Evolutionary conservation across 2,888 invertebrate species (phyloP).

Genomic region (Machimus atricapillus): DNA sequence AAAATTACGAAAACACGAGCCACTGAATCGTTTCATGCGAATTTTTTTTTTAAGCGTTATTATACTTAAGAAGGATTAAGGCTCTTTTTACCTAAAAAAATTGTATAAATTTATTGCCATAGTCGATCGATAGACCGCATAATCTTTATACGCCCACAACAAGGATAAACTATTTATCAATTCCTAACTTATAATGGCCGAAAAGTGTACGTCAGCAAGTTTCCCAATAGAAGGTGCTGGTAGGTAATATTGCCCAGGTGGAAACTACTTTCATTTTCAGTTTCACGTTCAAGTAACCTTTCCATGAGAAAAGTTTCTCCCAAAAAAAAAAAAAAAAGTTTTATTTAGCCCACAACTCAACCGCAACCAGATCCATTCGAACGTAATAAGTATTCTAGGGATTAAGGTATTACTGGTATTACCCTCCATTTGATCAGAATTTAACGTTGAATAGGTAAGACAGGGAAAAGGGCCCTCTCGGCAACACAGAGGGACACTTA

Average conservation of each 20-base stretch:
- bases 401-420: slow-evolving; percentile 12
- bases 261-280: background rate
- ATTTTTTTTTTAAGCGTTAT: background rate
- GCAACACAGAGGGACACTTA: background rate
- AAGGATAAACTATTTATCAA: background rate
- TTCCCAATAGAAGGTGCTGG: background rate
- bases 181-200: background rate
- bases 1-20: background rate
- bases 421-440: slow-evolving; percentile 22
- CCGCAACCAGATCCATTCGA: background rate
- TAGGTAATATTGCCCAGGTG: background rate
- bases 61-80: background rate
- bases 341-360: background rate
- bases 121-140: background rate
- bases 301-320: background rate
- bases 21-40: background rate
- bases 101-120: background rate
- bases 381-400: background rate
- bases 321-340: background rate
- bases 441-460: background rate
- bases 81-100: background rate
- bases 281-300: background rate
- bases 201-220: background rate
- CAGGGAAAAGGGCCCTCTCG: background rate
- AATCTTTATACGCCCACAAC: background rate